Evolutionary conservation across 2,888 invertebrate genomes (phyloP), one percentile per base, ranked within the genome.

Genomic region (Epinotia demarniana): DNA sequence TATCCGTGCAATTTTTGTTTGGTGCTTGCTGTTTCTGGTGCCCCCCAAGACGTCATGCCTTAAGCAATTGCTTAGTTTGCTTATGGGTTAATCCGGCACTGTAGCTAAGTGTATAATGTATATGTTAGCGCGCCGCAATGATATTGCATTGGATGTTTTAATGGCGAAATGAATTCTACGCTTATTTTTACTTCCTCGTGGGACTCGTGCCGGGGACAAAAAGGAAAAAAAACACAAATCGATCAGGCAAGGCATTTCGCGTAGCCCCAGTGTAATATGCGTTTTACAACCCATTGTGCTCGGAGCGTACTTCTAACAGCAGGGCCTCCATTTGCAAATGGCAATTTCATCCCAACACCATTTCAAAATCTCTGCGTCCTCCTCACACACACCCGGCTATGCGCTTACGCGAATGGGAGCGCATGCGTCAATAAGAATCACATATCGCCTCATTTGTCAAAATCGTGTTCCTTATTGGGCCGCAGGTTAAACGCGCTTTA

Each of bases 231-330:
- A 75, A 62, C 62, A 60, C 60, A 70, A 76, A 73, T 76, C 76
- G 73, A 76, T 76, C 73, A 70, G 62, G 76, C 73, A 61, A 72
- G 67, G 75, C 63, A 72, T 75, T 75, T 72, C 75, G 66, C 64
- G 71, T 72, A 73, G 76, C 49, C 43, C 69, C 46, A 69, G 39
- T 73, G 76, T 76, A 73, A 73, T 76, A 58, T 66, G 64, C 69
- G 69, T 76, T 76, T 76, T 76, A 76, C 76, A 66, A 70, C 76
- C 73, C 43, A 76, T 76, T 76, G 76, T 76, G 62, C 49, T 55
- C 33, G 68, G 62, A 33, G 60, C 68, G 64, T 69, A 69, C 57
- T 39, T 64, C 73, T 64, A 63, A 64, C 76, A 63, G 69, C 53
- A 53, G 55, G 33, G n/a, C 33, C 33, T 33, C 33, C 8, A 33